Percentiles rank a stretch among this genome's conserved stretches.
These are phyloP conservation scores for Cynopterus brachyotis DNA, from an alignment of 2,113 vertebrate genomes.

Conservation along the genomic window DNA sequence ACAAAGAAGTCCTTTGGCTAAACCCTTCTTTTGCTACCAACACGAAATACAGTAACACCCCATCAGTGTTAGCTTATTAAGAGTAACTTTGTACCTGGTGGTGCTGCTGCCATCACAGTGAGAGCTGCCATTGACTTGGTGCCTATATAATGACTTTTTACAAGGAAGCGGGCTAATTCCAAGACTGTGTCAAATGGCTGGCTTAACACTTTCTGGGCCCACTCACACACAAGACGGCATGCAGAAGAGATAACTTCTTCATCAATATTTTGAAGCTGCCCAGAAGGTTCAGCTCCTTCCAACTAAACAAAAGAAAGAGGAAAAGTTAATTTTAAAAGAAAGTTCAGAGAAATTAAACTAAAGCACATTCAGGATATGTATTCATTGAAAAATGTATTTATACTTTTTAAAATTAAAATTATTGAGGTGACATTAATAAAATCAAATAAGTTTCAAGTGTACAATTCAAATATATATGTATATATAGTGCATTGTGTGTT, in stretches of 20 bases:
- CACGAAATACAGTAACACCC: background rate
- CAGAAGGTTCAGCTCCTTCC: slow-evolving; percentile 90
- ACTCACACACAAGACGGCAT: slow-evolving; percentile 97
- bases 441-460: too few relatives aligned
- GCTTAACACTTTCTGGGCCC: slow-evolving; percentile 99
- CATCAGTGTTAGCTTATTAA: background rate
- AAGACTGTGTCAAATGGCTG: slow-evolving; percentile 96
- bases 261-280: slow-evolving; percentile 91
- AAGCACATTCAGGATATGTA: background rate
- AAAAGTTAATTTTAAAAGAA: slow-evolving; percentile 58
- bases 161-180: slow-evolving; percentile 96
- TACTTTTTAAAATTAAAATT: too few relatives aligned
- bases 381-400: too few relatives aligned
- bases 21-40: background rate
- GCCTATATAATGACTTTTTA: slow-evolving; percentile 98
- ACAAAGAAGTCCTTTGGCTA: background rate
- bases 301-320: slow-evolving; percentile 84
- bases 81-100: slow-evolving; percentile 87
- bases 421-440: too few relatives aligned
- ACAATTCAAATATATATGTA: too few relatives aligned
- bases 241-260: slow-evolving; percentile 95
- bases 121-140: slow-evolving; percentile 98
- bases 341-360: slow-evolving; percentile 35
- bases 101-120: slow-evolving; percentile 93
- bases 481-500: too few relatives aligned